Evolutionary conservation across 2,797 vertebrate species (phyloP).

Genomic region (Carapus acus): DNA sequence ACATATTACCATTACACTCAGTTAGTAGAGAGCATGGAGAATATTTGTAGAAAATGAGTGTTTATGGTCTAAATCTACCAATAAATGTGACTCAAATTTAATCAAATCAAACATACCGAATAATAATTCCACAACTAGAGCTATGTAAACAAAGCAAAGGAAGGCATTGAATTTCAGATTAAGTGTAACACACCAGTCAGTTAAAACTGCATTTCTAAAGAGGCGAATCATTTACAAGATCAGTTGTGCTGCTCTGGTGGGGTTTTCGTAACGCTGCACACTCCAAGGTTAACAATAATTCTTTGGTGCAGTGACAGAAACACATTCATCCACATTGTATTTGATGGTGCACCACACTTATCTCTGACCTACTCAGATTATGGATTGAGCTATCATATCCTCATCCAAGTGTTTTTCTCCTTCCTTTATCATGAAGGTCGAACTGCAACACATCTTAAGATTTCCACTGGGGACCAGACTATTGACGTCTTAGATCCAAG

Average conservation of each 20-base stretch:
- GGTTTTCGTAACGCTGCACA: not conserved
- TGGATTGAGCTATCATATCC: not conserved
- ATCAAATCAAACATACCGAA: too few species aligned
- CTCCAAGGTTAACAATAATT: not conserved
- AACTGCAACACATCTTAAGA: not conserved
- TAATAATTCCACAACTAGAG: too few species aligned
- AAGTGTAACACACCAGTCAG: not conserved
- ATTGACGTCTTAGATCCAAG: not conserved
- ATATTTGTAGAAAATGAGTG: too few species aligned
- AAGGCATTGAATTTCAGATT: too few species aligned
- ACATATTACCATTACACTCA: too few species aligned
- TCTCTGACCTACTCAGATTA: not conserved
- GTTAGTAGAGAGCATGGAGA: too few species aligned
- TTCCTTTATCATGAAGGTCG: not conserved
- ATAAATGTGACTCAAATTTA: too few species aligned
- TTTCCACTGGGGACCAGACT: not conserved
- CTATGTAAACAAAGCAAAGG: too few species aligned
- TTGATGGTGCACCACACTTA: not conserved
- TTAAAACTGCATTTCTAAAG: not conserved
- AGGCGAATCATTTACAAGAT: not conserved
- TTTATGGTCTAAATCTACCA: too few species aligned
- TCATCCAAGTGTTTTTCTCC: not conserved
- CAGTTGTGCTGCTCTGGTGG: not conserved
- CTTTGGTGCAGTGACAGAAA: not conserved
- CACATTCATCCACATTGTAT: too few species aligned